phyloP scores from a whole-genome alignment of 1,140 invertebrate species.

The Coelopa frigida region DNA sequence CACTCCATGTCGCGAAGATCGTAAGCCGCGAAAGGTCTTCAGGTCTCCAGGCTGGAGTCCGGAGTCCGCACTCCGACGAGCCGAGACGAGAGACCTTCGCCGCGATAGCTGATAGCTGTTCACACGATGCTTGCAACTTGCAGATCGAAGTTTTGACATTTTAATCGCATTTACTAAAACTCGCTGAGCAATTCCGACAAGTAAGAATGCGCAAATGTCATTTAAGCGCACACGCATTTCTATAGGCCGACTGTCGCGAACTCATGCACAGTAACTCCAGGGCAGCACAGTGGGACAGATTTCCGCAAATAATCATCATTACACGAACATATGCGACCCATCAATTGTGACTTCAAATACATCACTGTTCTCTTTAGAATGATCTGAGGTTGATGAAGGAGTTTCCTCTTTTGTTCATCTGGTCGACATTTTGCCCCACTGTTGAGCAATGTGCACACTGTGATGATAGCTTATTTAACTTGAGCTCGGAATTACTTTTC shows the following conservation, averaged over 20 bases:
- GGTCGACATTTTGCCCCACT: too few species aligned
- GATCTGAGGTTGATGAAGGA: too few species aligned
- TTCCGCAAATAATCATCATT: too few species aligned
- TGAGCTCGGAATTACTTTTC: too few species aligned
- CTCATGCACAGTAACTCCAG: not conserved
- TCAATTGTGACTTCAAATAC: too few species aligned
- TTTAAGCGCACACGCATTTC: conserved; percentile 44
- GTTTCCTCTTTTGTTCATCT: too few species aligned
- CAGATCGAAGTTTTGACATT: conserved; percentile 35
- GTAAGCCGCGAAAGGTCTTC: not conserved
- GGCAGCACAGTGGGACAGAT: too few species aligned
- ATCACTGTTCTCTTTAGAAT: too few species aligned
- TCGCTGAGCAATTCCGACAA: conserved; percentile 38
- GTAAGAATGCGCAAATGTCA: conserved; percentile 27
- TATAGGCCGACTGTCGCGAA: conserved; percentile 22
- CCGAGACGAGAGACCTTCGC: not conserved
- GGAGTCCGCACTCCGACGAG: not conserved
- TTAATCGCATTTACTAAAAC: conserved; percentile 45
- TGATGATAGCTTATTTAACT: conserved; percentile 44
- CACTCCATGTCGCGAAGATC: too few species aligned
- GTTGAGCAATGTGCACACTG: too few species aligned
- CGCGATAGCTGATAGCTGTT: not conserved
- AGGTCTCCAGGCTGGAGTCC: not conserved
- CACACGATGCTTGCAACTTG: conserved; percentile 4
- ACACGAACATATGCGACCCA: too few species aligned